A percentile compares a stretch with the other conserved stretches of the same genome.
Evolutionary conservation across 2,888 invertebrate genomes (phyloP).

Genomic region (Parochlus steinenii): DNA sequence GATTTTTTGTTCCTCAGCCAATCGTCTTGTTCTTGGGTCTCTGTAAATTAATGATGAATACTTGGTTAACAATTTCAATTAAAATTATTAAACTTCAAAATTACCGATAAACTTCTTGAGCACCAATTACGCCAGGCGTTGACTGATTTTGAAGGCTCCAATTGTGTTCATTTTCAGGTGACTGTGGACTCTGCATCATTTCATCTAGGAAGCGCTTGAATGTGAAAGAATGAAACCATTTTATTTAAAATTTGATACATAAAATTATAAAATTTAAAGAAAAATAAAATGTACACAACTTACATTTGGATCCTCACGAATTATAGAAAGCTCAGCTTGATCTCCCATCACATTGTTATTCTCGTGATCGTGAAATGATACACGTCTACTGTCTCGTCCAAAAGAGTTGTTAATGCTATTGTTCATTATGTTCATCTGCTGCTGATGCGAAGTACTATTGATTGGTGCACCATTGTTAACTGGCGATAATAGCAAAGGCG

Average conservation of each 20-base stretch:
- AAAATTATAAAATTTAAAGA: slow-evolving; percentile 11
- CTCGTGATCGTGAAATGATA: slow-evolving; percentile 57
- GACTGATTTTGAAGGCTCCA: slow-evolving; percentile 35
- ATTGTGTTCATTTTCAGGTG: slow-evolving; percentile 35
- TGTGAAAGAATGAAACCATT: slow-evolving; percentile 19
- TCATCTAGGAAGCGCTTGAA: slow-evolving; percentile 61
- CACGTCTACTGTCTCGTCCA: slow-evolving; percentile 39
- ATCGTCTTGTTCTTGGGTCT: slow-evolving; percentile 77
- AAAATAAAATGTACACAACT: slow-evolving; percentile 25
- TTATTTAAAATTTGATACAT: slow-evolving; percentile 11
- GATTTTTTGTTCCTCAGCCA: slow-evolving; percentile 54
- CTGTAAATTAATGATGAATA: slow-evolving; percentile 28
- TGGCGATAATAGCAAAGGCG: slow-evolving; percentile 8
- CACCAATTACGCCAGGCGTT: slow-evolving; percentile 93
- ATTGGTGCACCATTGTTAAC: slow-evolving; percentile 13
- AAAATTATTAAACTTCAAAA: slow-evolving; percentile 14
- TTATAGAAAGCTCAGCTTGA: slow-evolving; percentile 31
- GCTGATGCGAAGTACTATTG: slow-evolving; percentile 15
- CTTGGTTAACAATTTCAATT: not conserved
- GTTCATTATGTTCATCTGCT: slow-evolving; percentile 11
- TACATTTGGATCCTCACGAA: slow-evolving; percentile 69
- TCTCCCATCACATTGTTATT: slow-evolving; percentile 26
- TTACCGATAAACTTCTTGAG: slow-evolving; percentile 90
- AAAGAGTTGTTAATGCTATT: slow-evolving; percentile 9
- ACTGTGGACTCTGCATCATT: slow-evolving; percentile 59